Evolutionary conservation across 2,888 invertebrate species (phyloP).

Genomic region (Drosophila fulvimacula): DNA sequence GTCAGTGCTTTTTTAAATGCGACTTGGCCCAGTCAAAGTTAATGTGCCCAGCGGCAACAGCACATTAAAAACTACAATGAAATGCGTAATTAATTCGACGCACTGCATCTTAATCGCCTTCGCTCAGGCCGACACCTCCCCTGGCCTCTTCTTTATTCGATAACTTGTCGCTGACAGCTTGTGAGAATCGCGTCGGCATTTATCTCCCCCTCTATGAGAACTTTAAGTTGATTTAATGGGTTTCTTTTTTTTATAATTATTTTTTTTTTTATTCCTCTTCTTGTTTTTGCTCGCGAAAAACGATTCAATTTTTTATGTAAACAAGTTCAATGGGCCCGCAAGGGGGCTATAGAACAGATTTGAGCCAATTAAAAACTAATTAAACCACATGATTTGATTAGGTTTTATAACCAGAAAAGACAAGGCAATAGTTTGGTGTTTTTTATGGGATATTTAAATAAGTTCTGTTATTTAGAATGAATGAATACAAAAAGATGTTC

Average conservation of each 20-base stretch:
- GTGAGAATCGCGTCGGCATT: slow-evolving; percentile 46
- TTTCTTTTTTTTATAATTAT: slow-evolving; percentile 15
- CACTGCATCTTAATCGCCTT: slow-evolving; percentile 65
- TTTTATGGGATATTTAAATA: background rate
- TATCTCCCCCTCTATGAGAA: slow-evolving; percentile 45
- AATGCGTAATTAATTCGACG: slow-evolving; percentile 71
- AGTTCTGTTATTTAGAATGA: background rate
- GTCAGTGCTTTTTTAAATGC: slow-evolving; percentile 35
- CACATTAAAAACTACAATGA: slow-evolving; percentile 49
- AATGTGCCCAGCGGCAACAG: slow-evolving; percentile 38
- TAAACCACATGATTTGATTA: slow-evolving; percentile 62
- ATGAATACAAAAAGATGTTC: background rate
- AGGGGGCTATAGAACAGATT: slow-evolving; percentile 5
- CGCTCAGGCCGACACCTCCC: slow-evolving; percentile 4
- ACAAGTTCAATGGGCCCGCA: slow-evolving; percentile 66
- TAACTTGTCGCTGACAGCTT: slow-evolving; percentile 42
- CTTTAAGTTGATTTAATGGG: slow-evolving; percentile 66
- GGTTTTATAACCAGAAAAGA: slow-evolving; percentile 29
- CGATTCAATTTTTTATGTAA: slow-evolving; percentile 65
- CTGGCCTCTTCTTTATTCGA: slow-evolving; percentile 1
- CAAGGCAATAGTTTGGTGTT: slow-evolving; percentile 1
- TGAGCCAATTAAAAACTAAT: slow-evolving; percentile 68
- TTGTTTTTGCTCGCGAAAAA: slow-evolving; percentile 30
- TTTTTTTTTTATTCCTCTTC: slow-evolving; percentile 22
- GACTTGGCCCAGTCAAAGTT: slow-evolving; percentile 27